Conservation (phyloP, 1,140 invertebrate species). For the Drosophila gunungcola region DNA sequence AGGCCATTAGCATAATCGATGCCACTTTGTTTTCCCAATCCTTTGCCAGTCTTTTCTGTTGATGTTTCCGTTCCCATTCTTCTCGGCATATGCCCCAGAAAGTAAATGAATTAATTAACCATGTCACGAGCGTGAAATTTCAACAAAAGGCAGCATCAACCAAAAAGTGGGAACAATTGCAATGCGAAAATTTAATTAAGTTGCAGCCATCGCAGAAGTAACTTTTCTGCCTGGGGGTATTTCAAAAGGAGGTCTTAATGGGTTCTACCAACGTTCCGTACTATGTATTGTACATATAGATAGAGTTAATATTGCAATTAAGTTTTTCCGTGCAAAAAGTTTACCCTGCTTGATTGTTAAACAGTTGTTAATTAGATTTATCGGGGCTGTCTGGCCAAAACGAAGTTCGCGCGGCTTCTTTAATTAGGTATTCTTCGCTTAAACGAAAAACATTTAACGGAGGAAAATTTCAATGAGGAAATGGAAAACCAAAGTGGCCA, state of each 20-base stretch:
- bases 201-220: conserved; percentile 42
- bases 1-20: conserved; percentile 74
- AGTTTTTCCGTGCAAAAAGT: conserved; percentile 51
- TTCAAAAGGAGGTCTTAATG: conserved; percentile 8
- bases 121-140: conserved; percentile 72
- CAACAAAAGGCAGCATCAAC: conserved; percentile 67
- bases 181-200: conserved; percentile 78
- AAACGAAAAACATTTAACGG: conserved; percentile 5
- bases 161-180: conserved; percentile 60
- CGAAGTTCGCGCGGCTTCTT: conserved; percentile 3
- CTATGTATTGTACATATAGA: conserved; percentile 13
- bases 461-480: not conserved
- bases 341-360: conserved; percentile 50
- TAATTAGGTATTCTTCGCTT: conserved; percentile 4
- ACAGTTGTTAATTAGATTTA: conserved; percentile 64
- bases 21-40: conserved; percentile 61
- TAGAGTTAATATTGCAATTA: conserved; percentile 72
- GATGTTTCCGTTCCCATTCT: conserved; percentile 32
- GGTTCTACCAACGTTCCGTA: not conserved
- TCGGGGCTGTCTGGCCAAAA: conserved; percentile 21
- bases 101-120: conserved; percentile 79
- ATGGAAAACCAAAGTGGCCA: not conserved
- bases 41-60: not conserved
- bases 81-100: conserved; percentile 37
- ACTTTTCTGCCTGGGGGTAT: conserved; percentile 24